Conservation (phyloP, 2,113 vertebrate genomes). For the Zosterops lateralis region DNA sequence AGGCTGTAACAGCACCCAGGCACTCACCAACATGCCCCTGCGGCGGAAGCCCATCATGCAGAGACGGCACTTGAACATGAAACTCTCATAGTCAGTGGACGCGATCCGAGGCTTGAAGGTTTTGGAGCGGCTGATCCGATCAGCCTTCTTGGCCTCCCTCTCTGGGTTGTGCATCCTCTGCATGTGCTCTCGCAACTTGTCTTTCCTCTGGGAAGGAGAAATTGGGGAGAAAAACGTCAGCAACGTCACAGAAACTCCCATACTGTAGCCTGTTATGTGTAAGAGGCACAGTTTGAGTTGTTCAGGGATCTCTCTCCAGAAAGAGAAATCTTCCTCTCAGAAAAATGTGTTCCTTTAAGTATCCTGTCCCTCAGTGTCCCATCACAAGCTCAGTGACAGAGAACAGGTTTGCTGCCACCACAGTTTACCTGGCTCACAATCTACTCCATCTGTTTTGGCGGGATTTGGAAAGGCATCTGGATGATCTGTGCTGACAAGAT, state of each 20-base stretch:
- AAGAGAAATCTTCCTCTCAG: background rate
- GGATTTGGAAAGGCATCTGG: background rate
- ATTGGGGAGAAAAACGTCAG: background rate
- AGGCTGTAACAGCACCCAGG: background rate
- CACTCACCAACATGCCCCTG: constrained; percentile 95
- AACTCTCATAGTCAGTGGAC: constrained; percentile 93
- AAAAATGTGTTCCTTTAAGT: background rate
- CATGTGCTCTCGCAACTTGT: constrained; percentile 98
- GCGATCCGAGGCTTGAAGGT: constrained; percentile 91
- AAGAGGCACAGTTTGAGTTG: accelerated
- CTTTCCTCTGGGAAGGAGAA: constrained; percentile 83
- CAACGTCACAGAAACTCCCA: background rate
- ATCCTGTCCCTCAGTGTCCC: background rate
- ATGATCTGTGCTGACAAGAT: background rate
- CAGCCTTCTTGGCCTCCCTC: constrained; percentile 93
- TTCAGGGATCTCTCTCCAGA: background rate
- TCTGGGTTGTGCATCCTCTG: constrained; percentile 98
- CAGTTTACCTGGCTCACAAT: background rate
- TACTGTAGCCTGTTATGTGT: background rate
- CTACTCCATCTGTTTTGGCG: background rate
- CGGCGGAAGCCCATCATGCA: constrained; percentile 99
- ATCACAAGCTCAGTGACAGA: background rate
- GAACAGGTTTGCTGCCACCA: background rate
- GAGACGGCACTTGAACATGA: constrained; percentile 95
- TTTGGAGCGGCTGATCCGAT: constrained; percentile 91